Base-by-base conservation (phyloP, 2,113 vertebrate species). In the Pavo muticus region DNA sequence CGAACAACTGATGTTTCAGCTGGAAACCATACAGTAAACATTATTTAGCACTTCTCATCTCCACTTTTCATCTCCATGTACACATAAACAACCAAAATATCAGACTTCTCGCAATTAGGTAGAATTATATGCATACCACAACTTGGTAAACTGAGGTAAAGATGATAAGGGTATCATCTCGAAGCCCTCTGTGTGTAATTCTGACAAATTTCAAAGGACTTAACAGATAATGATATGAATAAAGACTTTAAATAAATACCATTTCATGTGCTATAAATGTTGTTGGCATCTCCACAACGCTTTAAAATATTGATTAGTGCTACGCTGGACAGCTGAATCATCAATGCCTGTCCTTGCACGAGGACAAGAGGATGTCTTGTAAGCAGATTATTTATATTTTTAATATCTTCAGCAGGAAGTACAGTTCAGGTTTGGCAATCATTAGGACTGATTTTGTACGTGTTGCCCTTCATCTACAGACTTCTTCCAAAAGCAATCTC, bases 351-450 rank as follows among this genome's bases (percentile, higher is more conserved):
- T 85, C 74, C 85, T 97, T 95, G 77, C 80, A 83, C 65, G 47
- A 96, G 88, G 74, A 89, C 89, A 81, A 94, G 70, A 80, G 61
- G 29, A 67, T 91, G 83, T 74, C 82, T 84, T 84, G 76, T 90
- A 73, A 94, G 95, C 79, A 96, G 10, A 45, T 69, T 69, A 90
- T 95, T 94, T 95, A 86, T 92, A 94, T 67, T 96, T 57, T 93
- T 89, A 94, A 40, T 48, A 60, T 29, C 52, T 44, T 78, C 61
- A 79, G 72, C 93, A 96, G 81, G 89, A 97, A 96, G 39, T 74
- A 85, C 84, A 84, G 48, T 35, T 67, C 75, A 86, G 39, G 37
- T 77, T 93, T 94, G 57, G 81, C 94, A 93, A 61, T 88, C 93
- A 96, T 45, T 56, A 42, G 86, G 61, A 48, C 4, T 65, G 87